Evolutionary conservation across 2,113 vertebrate genomes (phyloP).

Genomic region (Catagonus wagneri): DNA sequence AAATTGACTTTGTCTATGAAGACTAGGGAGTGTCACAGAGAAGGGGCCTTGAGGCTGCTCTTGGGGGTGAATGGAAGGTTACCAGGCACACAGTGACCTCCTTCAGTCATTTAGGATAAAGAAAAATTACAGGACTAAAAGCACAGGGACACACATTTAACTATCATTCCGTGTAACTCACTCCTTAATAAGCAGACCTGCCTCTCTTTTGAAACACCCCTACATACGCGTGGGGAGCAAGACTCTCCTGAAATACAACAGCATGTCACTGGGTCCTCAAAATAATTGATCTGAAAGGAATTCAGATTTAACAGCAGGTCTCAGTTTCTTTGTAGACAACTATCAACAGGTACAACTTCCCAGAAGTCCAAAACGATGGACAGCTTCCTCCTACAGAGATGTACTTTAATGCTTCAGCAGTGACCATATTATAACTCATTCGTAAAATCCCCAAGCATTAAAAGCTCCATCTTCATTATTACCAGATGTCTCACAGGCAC

Average conservation of each 20-base stretch:
- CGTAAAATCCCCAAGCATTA: constrained; percentile 62
- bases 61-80: not conserved
- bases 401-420: constrained; percentile 63
- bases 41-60: not conserved
- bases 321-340: constrained; percentile 54
- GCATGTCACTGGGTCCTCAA: not conserved
- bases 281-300: not conserved
- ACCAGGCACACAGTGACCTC: not conserved
- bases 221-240: not conserved
- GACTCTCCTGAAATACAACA: not conserved
- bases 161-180: not conserved
- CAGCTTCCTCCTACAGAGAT: not conserved
- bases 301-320: not conserved
- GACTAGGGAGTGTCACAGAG: not conserved
- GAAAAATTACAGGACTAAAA: not conserved
- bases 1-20: not conserved
- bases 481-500: constrained; percentile 61
- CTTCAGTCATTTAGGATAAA: not conserved
- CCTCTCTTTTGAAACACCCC: not conserved
- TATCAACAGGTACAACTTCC: not conserved
- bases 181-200: not conserved
- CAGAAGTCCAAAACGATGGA: constrained; percentile 45
- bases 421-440: constrained; percentile 57
- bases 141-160: not conserved
- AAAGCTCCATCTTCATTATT: constrained; percentile 73